Evolutionary conservation across 2,888 invertebrate genomes (phyloP).

Genomic region (Myathropa florea): DNA sequence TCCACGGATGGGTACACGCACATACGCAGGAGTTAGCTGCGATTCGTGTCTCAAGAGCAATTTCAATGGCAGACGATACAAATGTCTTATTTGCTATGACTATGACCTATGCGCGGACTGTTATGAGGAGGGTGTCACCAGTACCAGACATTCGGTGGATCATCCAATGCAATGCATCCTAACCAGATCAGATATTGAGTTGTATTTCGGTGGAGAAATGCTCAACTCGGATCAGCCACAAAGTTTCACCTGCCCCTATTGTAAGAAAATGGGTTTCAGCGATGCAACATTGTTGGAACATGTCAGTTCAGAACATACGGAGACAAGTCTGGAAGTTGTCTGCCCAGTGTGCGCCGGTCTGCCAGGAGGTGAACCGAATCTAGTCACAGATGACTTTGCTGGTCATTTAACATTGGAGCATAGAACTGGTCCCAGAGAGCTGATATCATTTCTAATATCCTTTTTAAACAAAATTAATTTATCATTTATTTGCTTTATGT

Average conservation of each 20-base stretch:
- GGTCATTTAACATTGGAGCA: slow-evolving; percentile 97
- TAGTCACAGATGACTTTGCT: slow-evolving; percentile 98
- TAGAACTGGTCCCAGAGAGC: slow-evolving; percentile 92
- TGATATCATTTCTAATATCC: slow-evolving; percentile 94
- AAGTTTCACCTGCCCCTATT: slow-evolving; percentile 98
- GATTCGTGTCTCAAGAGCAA: slow-evolving; percentile 99
- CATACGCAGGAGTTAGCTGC: slow-evolving; percentile 96
- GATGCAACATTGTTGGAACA: slow-evolving; percentile 95
- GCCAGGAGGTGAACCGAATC: slow-evolving; percentile 98
- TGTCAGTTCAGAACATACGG: slow-evolving; percentile 94
- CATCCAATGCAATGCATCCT: slow-evolving; percentile 99
- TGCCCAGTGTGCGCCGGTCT: slow-evolving; percentile 98
- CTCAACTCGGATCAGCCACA: slow-evolving; percentile 95
- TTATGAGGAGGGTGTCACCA: slow-evolving; percentile 95
- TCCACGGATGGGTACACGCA: too few species aligned
- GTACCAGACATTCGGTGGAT: slow-evolving; percentile 95
- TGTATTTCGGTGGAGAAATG: slow-evolving; percentile 97
- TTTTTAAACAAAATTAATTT: slow-evolving; percentile 80
- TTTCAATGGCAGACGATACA: slow-evolving; percentile 98
- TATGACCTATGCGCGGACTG: slow-evolving; percentile 99
- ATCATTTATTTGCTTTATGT: not conserved
- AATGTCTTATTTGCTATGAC: slow-evolving; percentile 99
- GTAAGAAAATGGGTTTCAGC: slow-evolving; percentile 97
- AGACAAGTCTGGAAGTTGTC: slow-evolving; percentile 96
- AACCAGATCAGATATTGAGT: slow-evolving; percentile 97